These are phyloP conservation scores for Neotoxoptera formosana DNA, from an alignment of 1,140 invertebrate species.

Conservation along the genomic window DNA sequence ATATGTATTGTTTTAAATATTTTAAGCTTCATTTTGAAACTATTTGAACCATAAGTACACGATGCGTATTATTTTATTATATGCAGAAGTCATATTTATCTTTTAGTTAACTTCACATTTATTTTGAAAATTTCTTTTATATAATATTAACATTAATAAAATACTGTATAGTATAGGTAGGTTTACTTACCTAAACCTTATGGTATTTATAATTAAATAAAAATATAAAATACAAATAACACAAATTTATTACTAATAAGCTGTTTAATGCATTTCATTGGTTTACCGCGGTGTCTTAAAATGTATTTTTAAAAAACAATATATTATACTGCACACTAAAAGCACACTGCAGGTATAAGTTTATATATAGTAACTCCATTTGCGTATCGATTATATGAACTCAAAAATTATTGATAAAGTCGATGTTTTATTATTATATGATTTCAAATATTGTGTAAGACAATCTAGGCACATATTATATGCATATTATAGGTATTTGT, in stretches of 20 bases:
- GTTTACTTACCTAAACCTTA: no score
- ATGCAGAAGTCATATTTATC: background rate
- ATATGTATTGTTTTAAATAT: background rate
- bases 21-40: background rate
- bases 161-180: no score
- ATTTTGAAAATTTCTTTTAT: background rate
- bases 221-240: background rate
- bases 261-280: background rate
- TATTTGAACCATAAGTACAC: background rate
- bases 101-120: background rate
- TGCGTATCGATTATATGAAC: background rate
- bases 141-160: background rate
- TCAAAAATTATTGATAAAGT: background rate
- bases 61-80: background rate
- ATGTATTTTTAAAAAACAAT: background rate
- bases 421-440: background rate
- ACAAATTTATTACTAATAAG: background rate
- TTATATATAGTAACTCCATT: background rate
- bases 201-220: background rate
- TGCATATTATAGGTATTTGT: no score
- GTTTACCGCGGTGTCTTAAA: background rate
- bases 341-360: no score
- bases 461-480: background rate
- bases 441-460: background rate
- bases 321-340: background rate